Conservation (phyloP, 2,888 invertebrate species). For the Molanna angustata region DNA sequence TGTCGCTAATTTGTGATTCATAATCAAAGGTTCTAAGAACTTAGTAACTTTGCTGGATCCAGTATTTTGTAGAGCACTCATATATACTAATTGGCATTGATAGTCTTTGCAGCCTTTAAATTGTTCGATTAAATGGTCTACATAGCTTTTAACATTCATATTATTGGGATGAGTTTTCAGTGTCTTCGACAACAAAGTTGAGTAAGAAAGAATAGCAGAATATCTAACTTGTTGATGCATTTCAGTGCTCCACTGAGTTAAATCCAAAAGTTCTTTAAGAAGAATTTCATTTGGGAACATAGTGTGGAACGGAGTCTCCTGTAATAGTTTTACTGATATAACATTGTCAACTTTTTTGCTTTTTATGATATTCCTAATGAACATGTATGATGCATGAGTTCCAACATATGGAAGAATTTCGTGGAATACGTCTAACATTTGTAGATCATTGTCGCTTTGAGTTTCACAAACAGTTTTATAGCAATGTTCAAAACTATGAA, state of each 20-base stretch:
- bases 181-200: slow-evolving; percentile 43
- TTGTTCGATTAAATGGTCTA: slow-evolving; percentile 35
- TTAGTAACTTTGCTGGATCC: slow-evolving; percentile 41
- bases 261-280: slow-evolving; percentile 39
- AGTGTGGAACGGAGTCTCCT: slow-evolving; percentile 44
- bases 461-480: slow-evolving; percentile 30
- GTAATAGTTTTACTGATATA: slow-evolving; percentile 40
- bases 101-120: slow-evolving; percentile 37
- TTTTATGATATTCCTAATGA: slow-evolving; percentile 42
- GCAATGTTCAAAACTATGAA: slow-evolving; percentile 38
- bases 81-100: slow-evolving; percentile 42
- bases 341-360: slow-evolving; percentile 38
- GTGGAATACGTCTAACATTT: slow-evolving; percentile 39
- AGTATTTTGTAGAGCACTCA: slow-evolving; percentile 49
- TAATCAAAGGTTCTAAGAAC: slow-evolving; percentile 44
- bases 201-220: slow-evolving; percentile 45
- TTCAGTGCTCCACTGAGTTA: slow-evolving; percentile 36
- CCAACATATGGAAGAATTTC: slow-evolving; percentile 49
- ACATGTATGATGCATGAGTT: slow-evolving; percentile 42
- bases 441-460: slow-evolving; percentile 23
- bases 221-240: slow-evolving; percentile 38
- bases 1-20: slow-evolving; percentile 37
- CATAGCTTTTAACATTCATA: slow-evolving; percentile 34
- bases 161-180: slow-evolving; percentile 27
- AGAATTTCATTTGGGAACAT: slow-evolving; percentile 42